Percentiles rank a stretch among this genome's conserved stretches.
Conservation (phyloP, 2,797 vertebrate species). For the Numenius phaeopus region DNA sequence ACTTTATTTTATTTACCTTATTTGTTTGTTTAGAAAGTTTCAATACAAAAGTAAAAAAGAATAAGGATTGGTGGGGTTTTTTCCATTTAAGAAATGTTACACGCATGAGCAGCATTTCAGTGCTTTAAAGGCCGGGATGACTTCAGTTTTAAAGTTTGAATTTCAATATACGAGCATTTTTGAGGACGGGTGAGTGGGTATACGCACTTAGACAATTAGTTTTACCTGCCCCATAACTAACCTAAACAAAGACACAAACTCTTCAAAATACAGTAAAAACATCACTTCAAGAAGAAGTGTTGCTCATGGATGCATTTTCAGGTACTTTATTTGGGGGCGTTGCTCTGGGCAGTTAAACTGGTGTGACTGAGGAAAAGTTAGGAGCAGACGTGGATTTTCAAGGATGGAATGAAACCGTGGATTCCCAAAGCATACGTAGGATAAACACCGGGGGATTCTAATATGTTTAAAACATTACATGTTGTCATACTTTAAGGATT, state of each 20-base stretch:
- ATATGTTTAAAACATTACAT: too few relatives aligned
- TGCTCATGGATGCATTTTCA: background rate
- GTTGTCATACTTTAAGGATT: background rate
- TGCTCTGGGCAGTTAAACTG: background rate
- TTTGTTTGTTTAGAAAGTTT: background rate
- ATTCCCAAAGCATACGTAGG: background rate
- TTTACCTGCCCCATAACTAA: background rate
- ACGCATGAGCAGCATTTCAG: background rate
- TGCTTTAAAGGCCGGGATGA: background rate
- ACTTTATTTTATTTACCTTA: background rate
- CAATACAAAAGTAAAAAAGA: background rate
- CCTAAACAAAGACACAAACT: background rate
- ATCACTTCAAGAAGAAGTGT: accelerated
- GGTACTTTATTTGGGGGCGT: background rate
- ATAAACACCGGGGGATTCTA: background rate
- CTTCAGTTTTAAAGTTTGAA: background rate
- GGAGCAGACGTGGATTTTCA: background rate
- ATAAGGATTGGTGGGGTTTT: background rate
- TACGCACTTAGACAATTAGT: background rate
- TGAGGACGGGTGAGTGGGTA: background rate
- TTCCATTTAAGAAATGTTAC: background rate
- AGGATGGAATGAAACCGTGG: background rate
- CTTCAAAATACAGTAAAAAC: background rate
- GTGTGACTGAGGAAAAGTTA: background rate
- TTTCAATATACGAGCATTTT: background rate